Evolutionary conservation across 2,888 invertebrate genomes (phyloP), one percentile per base, ranked within the genome.

Genomic region (Drosophila incognita): DNA sequence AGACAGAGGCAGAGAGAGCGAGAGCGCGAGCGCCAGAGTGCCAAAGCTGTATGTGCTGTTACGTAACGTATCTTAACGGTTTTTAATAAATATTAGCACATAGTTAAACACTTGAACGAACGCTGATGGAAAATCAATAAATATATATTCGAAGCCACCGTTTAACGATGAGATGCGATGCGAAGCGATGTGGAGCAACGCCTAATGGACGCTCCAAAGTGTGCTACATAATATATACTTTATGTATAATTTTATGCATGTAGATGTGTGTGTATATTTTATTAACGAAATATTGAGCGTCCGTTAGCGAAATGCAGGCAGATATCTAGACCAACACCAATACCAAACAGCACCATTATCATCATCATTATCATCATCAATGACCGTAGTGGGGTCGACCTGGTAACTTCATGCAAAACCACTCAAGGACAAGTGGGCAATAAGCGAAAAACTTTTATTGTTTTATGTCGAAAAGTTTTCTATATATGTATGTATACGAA

Each of bases 351-450:
- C 11, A 36, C 18, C 58, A 35, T 24, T 42, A 29, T 6, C 27
- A 51, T 1, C 35, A 29, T 11, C 52, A 40, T 21, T 56, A 38
- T 24, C 57, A 53, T n/a, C 53, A 52, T 11, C 51, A 46, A 46
- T 46, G 29, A 10, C 61, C n/a, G 49, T n/a, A 7, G 29, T 40
- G 49, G 18, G 38, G 15, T 18, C 49, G 49, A 68, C 35, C 48
- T 65, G 61, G 76, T 63, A 76, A 88, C 74, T 86, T 83, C 70
- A 76, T 90, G 87, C 84, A 89, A 87, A 87, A 81, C 79, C 83
- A 89, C 90, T 87, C 90, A 90, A 90, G 87, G 90, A 89, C 90
- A 87, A 87, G 89, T 89, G 81, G 87, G 79, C 87, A 90, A 90
- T 88, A 90, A 90, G 87, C 89, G 89, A 83, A 89, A 90, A 89